Conservation (phyloP, 2,888 invertebrate species). For the Atrina japonica region DNA sequence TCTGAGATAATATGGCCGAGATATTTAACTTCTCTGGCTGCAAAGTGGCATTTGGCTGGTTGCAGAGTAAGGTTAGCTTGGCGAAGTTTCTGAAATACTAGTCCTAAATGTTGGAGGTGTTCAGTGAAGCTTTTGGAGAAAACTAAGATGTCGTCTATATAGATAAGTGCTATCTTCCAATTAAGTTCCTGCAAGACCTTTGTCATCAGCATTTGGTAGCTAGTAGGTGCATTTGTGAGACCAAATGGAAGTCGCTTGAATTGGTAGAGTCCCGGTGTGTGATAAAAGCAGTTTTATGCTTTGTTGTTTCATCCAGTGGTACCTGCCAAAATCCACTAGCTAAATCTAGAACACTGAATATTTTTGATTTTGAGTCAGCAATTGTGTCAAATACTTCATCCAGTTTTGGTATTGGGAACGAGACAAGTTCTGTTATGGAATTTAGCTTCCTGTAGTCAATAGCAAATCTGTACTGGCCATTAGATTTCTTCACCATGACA, state of each 20-base stretch:
- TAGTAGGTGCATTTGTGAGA: conserved; percentile 42
- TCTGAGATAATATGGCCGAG: conserved; percentile 54
- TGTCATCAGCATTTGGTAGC: conserved; percentile 45
- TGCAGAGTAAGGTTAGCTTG: conserved; percentile 51
- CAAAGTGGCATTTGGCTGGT: conserved; percentile 53
- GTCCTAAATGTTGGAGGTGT: conserved; percentile 42
- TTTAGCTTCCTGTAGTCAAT: conserved; percentile 23
- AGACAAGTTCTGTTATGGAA: conserved; percentile 11
- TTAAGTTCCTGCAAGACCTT: conserved; percentile 40
- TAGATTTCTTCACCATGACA: conserved; percentile 20
- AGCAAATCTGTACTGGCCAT: conserved; percentile 24
- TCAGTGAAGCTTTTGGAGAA: conserved; percentile 43
- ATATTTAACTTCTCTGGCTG: conserved; percentile 44
- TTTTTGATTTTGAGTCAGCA: conserved; percentile 26
- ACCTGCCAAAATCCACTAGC: conserved; percentile 16
- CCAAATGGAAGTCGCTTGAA: conserved; percentile 48
- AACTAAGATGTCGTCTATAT: conserved; percentile 55
- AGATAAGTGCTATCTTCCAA: conserved; percentile 50
- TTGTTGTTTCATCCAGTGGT: conserved; percentile 8
- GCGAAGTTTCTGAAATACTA: conserved; percentile 44
- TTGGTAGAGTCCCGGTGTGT: conserved; percentile 31
- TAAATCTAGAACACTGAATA: conserved; percentile 35
- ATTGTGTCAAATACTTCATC: conserved; percentile 41
- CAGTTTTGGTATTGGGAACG: conserved; percentile 32
- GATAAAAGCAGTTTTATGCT: conserved; percentile 39